Evolutionary conservation across 2,113 vertebrate species (phyloP).

Genomic region (Xiphias gladius): DNA sequence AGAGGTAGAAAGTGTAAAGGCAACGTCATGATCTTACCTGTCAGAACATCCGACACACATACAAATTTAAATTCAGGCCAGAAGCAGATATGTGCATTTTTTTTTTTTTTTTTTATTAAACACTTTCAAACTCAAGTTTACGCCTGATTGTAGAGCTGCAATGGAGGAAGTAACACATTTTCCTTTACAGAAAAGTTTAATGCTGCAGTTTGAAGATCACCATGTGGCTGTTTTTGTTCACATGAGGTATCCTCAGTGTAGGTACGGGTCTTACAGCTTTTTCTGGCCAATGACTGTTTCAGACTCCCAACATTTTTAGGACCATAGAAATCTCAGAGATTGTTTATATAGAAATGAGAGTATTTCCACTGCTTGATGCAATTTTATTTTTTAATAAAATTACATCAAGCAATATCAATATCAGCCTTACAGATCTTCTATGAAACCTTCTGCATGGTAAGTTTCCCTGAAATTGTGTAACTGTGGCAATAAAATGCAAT

Average conservation of each 20-base stretch:
- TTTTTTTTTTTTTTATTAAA: neutral
- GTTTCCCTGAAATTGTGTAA: neutral
- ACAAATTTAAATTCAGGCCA: neutral
- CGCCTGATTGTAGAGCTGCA: neutral
- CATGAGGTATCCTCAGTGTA: neutral
- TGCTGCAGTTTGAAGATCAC: neutral
- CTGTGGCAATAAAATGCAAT: neutral
- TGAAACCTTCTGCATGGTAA: neutral
- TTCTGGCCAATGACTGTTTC: neutral
- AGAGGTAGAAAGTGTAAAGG: slow-evolving; percentile 30
- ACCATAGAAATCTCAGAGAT: neutral
- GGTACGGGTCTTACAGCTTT: neutral
- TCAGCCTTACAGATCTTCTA: neutral
- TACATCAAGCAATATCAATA: neutral
- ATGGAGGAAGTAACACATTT: neutral
- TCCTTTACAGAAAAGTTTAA: neutral
- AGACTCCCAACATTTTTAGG: neutral
- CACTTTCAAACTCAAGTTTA: neutral
- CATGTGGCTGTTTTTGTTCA: neutral
- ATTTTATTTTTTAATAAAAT: neutral
- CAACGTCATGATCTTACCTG: neutral
- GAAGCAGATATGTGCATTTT: neutral
- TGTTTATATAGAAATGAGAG: neutral
- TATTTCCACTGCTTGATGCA: neutral
- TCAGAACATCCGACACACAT: neutral